Percentiles rank a stretch among this genome's conserved stretches.
Evolutionary conservation across 2,113 vertebrate genomes (phyloP).

Genomic region (Spilogale gracilis): DNA sequence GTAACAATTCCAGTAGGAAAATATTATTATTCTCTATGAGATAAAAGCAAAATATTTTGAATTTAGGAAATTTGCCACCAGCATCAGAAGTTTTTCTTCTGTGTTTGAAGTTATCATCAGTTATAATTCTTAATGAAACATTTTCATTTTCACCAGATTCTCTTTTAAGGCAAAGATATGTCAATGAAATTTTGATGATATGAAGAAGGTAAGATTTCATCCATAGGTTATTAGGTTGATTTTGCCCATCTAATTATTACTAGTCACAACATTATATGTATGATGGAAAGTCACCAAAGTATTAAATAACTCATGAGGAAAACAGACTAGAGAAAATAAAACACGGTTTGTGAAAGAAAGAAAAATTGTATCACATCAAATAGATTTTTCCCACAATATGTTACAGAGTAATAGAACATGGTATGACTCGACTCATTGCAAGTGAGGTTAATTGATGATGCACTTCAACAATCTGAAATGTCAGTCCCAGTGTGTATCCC

Average conservation of each 20-base stretch:
- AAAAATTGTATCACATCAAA: neutral
- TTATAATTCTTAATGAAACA: slow-evolving; percentile 30
- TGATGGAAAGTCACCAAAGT: neutral
- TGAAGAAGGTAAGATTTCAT: slow-evolving; percentile 11
- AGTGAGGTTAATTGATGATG: slow-evolving; percentile 66
- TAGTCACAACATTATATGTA: neutral
- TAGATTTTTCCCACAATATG: slow-evolving; percentile 26
- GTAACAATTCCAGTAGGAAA: neutral
- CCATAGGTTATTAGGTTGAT: neutral
- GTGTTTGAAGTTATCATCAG: neutral
- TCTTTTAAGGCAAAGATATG: slow-evolving; percentile 1
- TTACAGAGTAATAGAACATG: slow-evolving; percentile 16
- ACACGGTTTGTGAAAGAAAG: neutral
- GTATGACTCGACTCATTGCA: slow-evolving; percentile 21
- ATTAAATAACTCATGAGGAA: slow-evolving; percentile 4
- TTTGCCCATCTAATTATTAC: neutral
- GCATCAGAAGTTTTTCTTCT: neutral
- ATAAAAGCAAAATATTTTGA: neutral
- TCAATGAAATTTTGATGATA: slow-evolving; percentile 40
- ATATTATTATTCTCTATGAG: neutral
- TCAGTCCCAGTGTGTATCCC: neutral
- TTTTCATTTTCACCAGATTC: slow-evolving; percentile 33
- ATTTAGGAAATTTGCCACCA: neutral
- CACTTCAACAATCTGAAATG: slow-evolving; percentile 64
- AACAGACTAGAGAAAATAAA: neutral